Conservation (phyloP, 2,888 invertebrate species). For the Oscheius myriophilus region DNA sequence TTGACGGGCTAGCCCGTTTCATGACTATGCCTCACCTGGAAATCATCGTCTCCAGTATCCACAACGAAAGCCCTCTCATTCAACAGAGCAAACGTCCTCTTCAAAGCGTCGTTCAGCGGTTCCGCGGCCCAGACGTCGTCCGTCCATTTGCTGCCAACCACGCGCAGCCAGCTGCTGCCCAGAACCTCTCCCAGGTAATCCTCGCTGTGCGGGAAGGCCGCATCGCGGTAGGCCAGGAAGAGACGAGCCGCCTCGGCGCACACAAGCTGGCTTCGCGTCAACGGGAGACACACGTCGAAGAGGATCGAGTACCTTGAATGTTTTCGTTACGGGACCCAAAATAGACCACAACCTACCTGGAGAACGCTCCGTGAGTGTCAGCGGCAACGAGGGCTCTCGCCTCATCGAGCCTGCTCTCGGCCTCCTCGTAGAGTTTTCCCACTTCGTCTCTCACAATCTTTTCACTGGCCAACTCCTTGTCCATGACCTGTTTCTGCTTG, state of each 20-base stretch:
- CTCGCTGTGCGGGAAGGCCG: constrained; percentile 58
- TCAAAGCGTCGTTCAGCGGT: constrained; percentile 51
- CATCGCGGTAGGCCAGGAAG: constrained; percentile 64
- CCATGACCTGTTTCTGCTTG: constrained; percentile 91
- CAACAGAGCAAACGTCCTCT: constrained; percentile 54
- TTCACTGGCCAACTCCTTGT: constrained; percentile 87
- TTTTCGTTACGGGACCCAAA: background rate
- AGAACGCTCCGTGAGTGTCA: constrained; percentile 48
- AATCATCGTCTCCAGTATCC: constrained; percentile 57
- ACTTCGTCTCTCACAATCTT: constrained; percentile 80
- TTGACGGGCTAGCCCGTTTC: background rate
- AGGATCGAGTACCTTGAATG: constrained; percentile 40
- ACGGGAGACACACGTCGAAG: constrained; percentile 52
- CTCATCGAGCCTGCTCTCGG: constrained; percentile 51
- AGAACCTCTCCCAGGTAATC: constrained; percentile 65
- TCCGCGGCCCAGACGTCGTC: constrained; percentile 55
- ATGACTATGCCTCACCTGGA: constrained; percentile 24
- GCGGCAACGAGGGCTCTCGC: constrained; percentile 55
- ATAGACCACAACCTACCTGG: constrained; percentile 29
- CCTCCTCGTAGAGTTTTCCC: constrained; percentile 70
- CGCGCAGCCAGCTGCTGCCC: constrained; percentile 57
- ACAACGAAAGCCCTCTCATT: constrained; percentile 55
- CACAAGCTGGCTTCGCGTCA: constrained; percentile 55
- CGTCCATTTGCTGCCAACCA: constrained; percentile 51
- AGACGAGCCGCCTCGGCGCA: constrained; percentile 50